Evolutionary conservation across 2,888 invertebrate species (phyloP).

Genomic region (Creontiades dilutus): DNA sequence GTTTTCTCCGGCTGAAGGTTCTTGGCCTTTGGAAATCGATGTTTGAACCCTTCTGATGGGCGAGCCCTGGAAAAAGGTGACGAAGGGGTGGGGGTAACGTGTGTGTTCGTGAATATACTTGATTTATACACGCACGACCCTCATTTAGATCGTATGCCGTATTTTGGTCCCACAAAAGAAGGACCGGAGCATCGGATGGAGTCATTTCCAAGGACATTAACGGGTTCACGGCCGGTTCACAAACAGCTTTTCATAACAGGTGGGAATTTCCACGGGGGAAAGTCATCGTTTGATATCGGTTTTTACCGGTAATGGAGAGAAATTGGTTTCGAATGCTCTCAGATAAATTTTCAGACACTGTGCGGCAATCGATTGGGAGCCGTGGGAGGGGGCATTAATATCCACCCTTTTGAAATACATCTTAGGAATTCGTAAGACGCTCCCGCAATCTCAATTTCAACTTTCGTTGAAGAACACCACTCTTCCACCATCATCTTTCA

Average conservation of each 20-base stretch:
- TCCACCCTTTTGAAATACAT: constrained; percentile 7
- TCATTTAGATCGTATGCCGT: constrained; percentile 39
- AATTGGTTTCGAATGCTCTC: constrained; percentile 18
- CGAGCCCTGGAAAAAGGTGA: background rate
- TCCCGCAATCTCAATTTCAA: constrained; percentile 39
- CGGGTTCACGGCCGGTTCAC: constrained; percentile 27
- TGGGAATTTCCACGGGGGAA: constrained; percentile 18
- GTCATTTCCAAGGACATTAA: constrained; percentile 14
- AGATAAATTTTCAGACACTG: background rate
- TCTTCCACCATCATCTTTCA: background rate
- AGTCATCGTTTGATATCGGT: constrained; percentile 3
- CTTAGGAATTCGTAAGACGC: background rate
- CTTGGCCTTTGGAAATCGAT: constrained; percentile 22
- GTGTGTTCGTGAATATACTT: constrained; percentile 32
- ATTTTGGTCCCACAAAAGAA: background rate
- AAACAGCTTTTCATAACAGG: constrained; percentile 35
- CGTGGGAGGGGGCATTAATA: constrained; percentile 14
- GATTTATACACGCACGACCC: constrained; percentile 38
- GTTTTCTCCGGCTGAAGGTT: background rate
- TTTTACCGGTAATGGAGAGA: constrained; percentile 7
- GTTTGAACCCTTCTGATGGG: constrained; percentile 1
- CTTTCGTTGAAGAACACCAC: background rate
- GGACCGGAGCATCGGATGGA: background rate
- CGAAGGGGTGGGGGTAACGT: background rate
- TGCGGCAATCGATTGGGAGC: background rate